Conservation (phyloP, 2,888 invertebrate species). For the Cecidostiba fungosa region DNA sequence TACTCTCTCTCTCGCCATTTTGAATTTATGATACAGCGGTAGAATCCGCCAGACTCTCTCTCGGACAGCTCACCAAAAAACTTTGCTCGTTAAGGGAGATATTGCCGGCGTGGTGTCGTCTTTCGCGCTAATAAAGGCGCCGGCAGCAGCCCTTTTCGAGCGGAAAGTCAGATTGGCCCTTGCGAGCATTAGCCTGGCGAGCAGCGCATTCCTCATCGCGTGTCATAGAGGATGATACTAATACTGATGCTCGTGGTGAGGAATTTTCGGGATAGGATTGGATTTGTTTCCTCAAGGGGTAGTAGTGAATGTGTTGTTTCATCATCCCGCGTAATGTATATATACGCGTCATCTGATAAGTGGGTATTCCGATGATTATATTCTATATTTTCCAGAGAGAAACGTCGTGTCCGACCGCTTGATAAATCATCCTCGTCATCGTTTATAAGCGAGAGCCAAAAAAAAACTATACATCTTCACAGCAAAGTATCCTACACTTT, state of each 20-base stretch:
- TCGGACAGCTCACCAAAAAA: conserved; percentile 78
- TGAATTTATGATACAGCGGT: conserved; percentile 78
- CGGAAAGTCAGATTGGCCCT: conserved; percentile 27
- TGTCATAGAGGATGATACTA: not conserved
- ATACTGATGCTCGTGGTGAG: no score
- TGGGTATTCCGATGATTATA: no score
- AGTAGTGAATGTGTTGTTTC: not conserved
- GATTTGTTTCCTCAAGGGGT: not conserved
- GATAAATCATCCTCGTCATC: conserved; percentile 5
- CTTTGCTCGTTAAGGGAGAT: conserved; percentile 76
- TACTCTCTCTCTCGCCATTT: conserved; percentile 76
- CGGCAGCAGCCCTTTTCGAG: conserved; percentile 2
- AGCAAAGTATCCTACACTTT: conserved; percentile 11
- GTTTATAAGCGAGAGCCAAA: not conserved
- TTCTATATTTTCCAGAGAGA: not conserved
- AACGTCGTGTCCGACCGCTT: not conserved
- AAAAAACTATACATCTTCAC: conserved; percentile 39
- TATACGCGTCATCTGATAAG: no score
- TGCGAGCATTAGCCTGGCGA: conserved; percentile 15
- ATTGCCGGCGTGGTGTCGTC: conserved; percentile 30
- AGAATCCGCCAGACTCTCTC: conserved; percentile 66
- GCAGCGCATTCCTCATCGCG: conserved; percentile 12
- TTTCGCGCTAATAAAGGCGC: conserved; percentile 55
- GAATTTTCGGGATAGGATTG: conserved; percentile 3
- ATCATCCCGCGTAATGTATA: no score